Evolutionary conservation across 1,140 invertebrate species (phyloP), one percentile per base, ranked within the genome.

Genomic region (Achroia grisella): DNA sequence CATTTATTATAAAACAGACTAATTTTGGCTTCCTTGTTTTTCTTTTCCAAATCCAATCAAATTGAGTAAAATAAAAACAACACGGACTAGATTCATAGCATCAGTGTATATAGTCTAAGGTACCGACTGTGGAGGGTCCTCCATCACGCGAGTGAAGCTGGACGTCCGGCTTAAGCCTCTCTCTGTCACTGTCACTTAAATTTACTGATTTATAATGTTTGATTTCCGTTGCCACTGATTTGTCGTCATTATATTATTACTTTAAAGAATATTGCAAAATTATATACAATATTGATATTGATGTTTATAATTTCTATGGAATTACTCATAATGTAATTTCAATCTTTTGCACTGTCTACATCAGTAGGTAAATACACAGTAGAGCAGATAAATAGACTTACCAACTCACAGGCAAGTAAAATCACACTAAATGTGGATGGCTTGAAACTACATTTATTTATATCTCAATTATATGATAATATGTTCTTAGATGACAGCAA

Each of bases 171-270:
- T 29, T 37, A 28, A 44, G 44, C 36, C 52, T 46, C 55, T 49
- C 54, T 44, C 39, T 52, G 52, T 67, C 60, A 60, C 53, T 67
- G 54, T 62, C 63, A 62, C 62, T 67, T 62, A 47, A 60, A 54
- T 33, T 34, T 32, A 52, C 51, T 56, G 57, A 61, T 66, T 63
- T 60, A 63, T 59, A 44, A 52, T 40, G 45, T 48, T n/a, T 44
- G 14, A 48, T 47, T 56, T 66, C 62, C 62, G 52, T 29, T 59
- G 58, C 47, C 42, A 52, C 43, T 32, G 13, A 35, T 48, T 56
- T 56, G 28, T 53, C 44, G 46, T 49, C 43, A 50, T 57, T 23
- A 23, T 23, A 23, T 23, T 23, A 11, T 37, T 37, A 9, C 35
- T 17, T 17, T 15, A 17, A 9, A 37, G 15, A 37, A 17, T 37